Conservation (phyloP, 2,888 invertebrate genomes). For the Chaetoderma sp. region DNA sequence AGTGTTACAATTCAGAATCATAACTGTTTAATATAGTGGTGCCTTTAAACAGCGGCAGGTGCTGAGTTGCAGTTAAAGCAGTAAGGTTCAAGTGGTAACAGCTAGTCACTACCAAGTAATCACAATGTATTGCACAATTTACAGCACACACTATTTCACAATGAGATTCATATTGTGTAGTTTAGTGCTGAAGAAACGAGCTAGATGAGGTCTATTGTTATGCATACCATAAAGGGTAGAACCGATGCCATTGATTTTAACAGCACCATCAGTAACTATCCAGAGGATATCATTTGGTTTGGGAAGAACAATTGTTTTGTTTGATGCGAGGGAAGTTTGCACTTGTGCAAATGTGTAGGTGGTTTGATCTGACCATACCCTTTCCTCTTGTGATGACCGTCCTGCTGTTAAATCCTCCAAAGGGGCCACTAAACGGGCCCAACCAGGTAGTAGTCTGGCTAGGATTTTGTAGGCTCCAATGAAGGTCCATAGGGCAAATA, state of each 20-base stretch:
- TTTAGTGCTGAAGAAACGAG: too few relatives aligned
- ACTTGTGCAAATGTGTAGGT: conserved; percentile 17
- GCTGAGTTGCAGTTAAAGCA: too few relatives aligned
- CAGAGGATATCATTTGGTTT: conserved; percentile 18
- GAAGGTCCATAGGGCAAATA: conserved; percentile 22
- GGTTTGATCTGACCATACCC: conserved; percentile 30
- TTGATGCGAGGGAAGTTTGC: conserved; percentile 10
- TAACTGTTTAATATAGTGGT: too few relatives aligned
- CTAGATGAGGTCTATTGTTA: too few relatives aligned
- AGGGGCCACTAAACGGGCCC: conserved; percentile 21
- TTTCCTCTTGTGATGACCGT: conserved; percentile 23
- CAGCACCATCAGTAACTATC: conserved; percentile 22
- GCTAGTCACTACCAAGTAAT: too few relatives aligned
- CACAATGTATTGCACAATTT: too few relatives aligned
- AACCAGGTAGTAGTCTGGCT: conserved; percentile 24
- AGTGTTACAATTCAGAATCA: too few relatives aligned
- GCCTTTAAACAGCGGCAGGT: too few relatives aligned
- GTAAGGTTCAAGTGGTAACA: too few relatives aligned
- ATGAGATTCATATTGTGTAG: too few relatives aligned
- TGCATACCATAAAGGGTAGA: too few relatives aligned
- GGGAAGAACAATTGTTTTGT: conserved; percentile 18
- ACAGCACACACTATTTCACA: too few relatives aligned
- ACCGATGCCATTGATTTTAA: conserved; percentile 8
- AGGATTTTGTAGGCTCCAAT: conserved; percentile 39
- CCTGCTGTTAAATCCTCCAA: conserved; percentile 31